Evolutionary conservation across 2,113 vertebrate species (phyloP).

Genomic region (Galemys pyrenaicus): DNA sequence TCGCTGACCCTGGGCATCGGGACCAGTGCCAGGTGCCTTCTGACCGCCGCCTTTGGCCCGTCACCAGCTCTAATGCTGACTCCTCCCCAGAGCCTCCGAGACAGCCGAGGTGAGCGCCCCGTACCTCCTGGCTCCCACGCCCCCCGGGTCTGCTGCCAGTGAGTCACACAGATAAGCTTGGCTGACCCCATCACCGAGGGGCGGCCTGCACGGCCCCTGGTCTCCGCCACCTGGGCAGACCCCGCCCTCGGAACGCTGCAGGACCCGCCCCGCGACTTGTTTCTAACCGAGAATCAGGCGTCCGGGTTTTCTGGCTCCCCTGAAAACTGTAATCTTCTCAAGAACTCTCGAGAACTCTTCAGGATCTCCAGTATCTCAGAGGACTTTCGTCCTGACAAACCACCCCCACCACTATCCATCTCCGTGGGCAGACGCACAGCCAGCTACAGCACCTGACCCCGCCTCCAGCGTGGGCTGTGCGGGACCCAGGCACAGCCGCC

Average conservation of each 20-base stretch:
- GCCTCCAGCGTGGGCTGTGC: not conserved
- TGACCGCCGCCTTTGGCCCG: not conserved
- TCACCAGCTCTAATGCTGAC: not conserved
- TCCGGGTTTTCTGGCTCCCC: not conserved
- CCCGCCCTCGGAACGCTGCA: not conserved
- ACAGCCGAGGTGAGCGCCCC: not conserved
- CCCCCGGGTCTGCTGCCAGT: not conserved
- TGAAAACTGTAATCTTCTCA: not conserved
- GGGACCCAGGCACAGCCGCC: no score
- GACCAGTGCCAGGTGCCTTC: not conserved
- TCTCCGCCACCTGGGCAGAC: accelerated
- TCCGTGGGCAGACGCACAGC: not conserved
- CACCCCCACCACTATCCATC: not conserved
- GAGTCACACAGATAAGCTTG: not conserved
- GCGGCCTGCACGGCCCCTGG: no score
- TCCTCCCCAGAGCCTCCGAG: not conserved
- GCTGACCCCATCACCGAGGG: not conserved
- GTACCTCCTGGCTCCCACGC: not conserved
- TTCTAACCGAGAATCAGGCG: not conserved
- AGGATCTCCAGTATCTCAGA: not conserved
- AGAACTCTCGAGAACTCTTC: no score
- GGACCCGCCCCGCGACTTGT: not conserved
- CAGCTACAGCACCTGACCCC: not conserved
- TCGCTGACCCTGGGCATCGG: not conserved
- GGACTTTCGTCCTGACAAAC: not conserved